Evolutionary conservation across 2,888 invertebrate genomes (phyloP).

Genomic region (Acanthosepion pharaonis): DNA sequence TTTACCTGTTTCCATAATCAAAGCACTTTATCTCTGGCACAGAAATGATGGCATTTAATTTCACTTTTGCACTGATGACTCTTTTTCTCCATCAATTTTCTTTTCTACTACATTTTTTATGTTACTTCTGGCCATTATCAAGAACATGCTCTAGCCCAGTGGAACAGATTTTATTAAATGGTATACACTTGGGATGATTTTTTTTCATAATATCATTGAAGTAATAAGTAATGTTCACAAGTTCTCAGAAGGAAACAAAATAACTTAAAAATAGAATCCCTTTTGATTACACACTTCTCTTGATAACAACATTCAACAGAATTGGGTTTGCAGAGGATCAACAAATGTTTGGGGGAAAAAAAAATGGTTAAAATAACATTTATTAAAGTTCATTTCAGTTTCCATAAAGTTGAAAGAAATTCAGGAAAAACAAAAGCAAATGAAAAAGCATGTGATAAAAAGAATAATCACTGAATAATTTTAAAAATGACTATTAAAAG

Average conservation of each 20-base stretch:
- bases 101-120: neutral
- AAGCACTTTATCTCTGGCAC: neutral
- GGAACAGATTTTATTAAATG: neutral
- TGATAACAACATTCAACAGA: neutral
- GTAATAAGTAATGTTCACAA: neutral
- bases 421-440: too few relatives aligned
- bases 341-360: too few relatives aligned
- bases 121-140: neutral
- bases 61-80: neutral
- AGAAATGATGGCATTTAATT: neutral
- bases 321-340: neutral
- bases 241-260: neutral
- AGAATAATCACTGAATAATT: too few relatives aligned
- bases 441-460: too few relatives aligned
- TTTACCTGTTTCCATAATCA: neutral
- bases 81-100: neutral
- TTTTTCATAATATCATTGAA: neutral
- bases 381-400: too few relatives aligned
- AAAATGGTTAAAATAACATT: too few relatives aligned
- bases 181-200: neutral
- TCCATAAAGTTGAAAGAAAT: too few relatives aligned
- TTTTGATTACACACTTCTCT: neutral
- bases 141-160: neutral
- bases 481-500: too few relatives aligned
- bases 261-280: neutral